Evolutionary conservation across 2,888 invertebrate genomes (phyloP), one percentile per base, ranked within the genome.

Genomic region (Lochmaea capreae): DNA sequence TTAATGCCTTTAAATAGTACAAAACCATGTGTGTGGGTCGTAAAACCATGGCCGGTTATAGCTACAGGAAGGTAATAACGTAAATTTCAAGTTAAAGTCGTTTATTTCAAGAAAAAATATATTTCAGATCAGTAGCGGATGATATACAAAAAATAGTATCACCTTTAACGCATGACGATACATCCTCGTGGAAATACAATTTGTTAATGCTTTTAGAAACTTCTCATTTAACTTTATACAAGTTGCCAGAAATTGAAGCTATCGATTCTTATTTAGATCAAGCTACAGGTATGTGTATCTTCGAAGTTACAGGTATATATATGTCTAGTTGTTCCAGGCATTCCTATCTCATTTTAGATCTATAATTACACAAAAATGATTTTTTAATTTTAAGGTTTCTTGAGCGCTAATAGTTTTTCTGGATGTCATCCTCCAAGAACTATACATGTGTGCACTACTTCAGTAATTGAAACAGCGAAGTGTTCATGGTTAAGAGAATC

Each of bases 401-500:
- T 90, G 57, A 91, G 91, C 70, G 92, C 92, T 0, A 92, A 92
- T 79, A 92, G 92, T 80, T 93, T 92, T 80, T 89, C 90, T 0
- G 92, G 92, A 0, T 93, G 93, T 78, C 90, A 91, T 84, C 93
- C 92, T 0, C 92, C 93, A 0, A 89, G 93, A 87, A 90, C 87
- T 1, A 84, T 87, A 57, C 85, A 67, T 80, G 89, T 93, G 63
- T 95, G 95, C 83, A 92, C 94, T 0, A 91, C 91, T 0, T 91
- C 93, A 0, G 89, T 91, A 14, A 86, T 92, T 0, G 94, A 94
- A 81, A 90, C 91, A 75, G 89, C 91, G 66, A 97, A 97, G 83
- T 97, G 97, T 84, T 90, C 92, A 1, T 94, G 94, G 91, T 84
- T 96, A 81, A 90, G 92, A 73, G 93, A 94, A 79, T 93, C 93